Evolutionary conservation across 2,113 vertebrate species (phyloP).

Genomic region (Oreocharis arfaki): DNA sequence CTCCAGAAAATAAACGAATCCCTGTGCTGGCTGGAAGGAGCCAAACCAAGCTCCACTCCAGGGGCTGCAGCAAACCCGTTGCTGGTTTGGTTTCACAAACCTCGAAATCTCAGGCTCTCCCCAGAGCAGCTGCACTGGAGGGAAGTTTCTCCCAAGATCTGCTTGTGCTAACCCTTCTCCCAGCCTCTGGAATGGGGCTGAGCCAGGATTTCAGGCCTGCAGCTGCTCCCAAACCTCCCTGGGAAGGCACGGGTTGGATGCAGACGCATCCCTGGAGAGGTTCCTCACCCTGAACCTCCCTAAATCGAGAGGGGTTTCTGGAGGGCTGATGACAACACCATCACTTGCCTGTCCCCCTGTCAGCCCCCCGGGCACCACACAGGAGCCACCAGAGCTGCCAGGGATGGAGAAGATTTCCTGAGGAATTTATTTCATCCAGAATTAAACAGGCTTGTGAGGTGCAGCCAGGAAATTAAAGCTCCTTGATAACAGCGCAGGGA

Average conservation of each 20-base stretch:
- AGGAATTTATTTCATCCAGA: background rate
- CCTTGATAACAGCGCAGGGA: background rate
- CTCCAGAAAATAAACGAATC: background rate
- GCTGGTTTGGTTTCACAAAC: background rate
- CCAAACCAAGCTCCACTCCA: background rate
- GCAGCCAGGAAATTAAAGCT: background rate
- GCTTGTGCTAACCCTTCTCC: background rate
- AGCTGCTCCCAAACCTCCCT: background rate
- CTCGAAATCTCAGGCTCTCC: background rate
- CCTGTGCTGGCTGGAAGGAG: background rate
- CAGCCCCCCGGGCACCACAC: rapidly evolving
- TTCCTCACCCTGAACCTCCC: background rate
- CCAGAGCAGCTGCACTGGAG: background rate
- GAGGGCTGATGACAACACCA: background rate
- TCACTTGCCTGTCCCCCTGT: rapidly evolving
- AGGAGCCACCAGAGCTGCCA: background rate
- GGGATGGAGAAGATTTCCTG: background rate
- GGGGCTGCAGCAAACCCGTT: background rate
- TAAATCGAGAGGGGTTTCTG: background rate
- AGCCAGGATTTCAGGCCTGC: background rate
- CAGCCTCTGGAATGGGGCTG: background rate
- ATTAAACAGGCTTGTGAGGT: background rate
- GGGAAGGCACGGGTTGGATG: background rate
- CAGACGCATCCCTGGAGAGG: background rate
- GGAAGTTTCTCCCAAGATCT: background rate